Base-by-base conservation (phyloP, 2,888 invertebrate genomes). In the Acanthoscelides obtectus region DNA sequence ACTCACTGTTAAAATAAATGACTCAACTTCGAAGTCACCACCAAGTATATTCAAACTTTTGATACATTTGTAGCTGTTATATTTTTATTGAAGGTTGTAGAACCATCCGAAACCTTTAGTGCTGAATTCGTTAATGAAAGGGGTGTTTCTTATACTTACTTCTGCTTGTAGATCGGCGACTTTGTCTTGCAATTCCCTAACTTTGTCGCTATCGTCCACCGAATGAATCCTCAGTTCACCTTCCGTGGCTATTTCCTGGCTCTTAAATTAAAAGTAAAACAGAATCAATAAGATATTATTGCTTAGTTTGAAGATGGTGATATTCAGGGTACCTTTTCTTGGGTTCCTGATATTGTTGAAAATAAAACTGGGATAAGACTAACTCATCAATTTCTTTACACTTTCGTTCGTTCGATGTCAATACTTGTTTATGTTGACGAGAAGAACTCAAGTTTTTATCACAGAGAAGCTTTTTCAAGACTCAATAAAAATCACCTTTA, bases 171-270 rank as follows among this genome's bases (percentile, higher is more conserved):
- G 89, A 85, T 97, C 96, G 64, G 94, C 95, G 76, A 98, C 93
- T 86, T 94, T 94, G 86, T 97, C 96, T 85, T 97, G 96, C 75
- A 98, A 88, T 79, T 97, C 96, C 73, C 95, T 91, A 22, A 95
- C 94, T 80, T 93, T 90, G 77, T 96, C 96, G 70, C 93, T 93
- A 81, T 95, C 95, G 74, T 94, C 94, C 79, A 93, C 89, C 8
- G 87, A 87, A 84, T 94, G 94, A 79, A 93, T 94, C 74, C 95
- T 90, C 70, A 98, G 88, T 85, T 97, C 96, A 2, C 96, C 96
- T 84, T 96, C 96, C 0, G 97, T 94, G 22, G 95, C 90, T 89
- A 98, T 93, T 86, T 98, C 97, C 85, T 97, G 96, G 84, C 96
- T 97, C 97, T 98, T 84, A 63, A 87, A 85, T 71, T 72, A 72